Conservation (phyloP, 2,888 invertebrate species). For the Drosophila colorata region DNA sequence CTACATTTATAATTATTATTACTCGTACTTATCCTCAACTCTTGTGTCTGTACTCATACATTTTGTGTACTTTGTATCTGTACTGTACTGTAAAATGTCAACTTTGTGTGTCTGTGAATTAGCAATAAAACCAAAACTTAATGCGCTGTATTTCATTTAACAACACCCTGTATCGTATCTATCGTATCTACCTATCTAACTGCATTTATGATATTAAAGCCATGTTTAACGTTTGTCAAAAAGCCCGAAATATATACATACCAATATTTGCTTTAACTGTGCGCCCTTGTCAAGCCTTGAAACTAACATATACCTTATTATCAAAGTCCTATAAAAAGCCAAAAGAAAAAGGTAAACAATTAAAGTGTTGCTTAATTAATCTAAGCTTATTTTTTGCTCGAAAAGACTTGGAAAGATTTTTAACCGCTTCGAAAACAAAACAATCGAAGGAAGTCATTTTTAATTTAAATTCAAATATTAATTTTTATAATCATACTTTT, state of each 20-base stretch:
- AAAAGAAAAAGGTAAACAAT: conserved; percentile 46
- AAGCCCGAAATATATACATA: background rate
- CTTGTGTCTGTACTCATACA: conserved; percentile 63
- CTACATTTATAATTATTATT: conserved; percentile 40
- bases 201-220: conserved; percentile 6
- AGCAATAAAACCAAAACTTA: conserved; percentile 73
- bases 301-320: conserved; percentile 19
- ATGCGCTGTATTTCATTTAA: conserved; percentile 67
- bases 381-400: conserved; percentile 30
- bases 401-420: conserved; percentile 9
- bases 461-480: conserved; percentile 9
- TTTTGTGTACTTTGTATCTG: conserved; percentile 53
- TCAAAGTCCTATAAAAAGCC: conserved; percentile 18
- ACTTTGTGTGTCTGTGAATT: conserved; percentile 78
- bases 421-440: background rate
- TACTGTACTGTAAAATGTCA: conserved; percentile 69
- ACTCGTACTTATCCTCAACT: conserved; percentile 51
- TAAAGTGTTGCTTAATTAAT: conserved; percentile 35
- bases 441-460: conserved; percentile 1
- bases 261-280: conserved; percentile 23
- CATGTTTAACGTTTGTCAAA: conserved; percentile 48
- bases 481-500: conserved; percentile 5
- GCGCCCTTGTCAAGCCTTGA: conserved; percentile 49
- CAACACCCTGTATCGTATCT: conserved; percentile 17
- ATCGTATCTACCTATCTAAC: conserved; percentile 6